These are phyloP conservation scores for Riparia riparia DNA, from an alignment of 2,113 vertebrate genomes.

Conservation along the genomic window DNA sequence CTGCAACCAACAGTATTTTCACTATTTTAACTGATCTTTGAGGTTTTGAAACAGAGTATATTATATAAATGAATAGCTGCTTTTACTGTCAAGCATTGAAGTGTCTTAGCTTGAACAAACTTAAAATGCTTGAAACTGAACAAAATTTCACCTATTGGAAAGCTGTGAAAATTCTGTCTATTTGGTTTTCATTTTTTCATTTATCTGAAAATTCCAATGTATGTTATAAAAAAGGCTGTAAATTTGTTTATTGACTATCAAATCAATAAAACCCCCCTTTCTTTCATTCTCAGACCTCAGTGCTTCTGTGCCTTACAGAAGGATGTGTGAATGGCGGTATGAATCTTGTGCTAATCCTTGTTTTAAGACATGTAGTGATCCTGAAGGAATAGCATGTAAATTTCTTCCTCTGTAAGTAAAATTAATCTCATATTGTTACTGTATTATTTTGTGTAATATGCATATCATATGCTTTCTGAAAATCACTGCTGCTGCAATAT, in stretches of 20 bases:
- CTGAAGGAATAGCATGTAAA: constrained; percentile 86
- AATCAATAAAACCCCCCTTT: neutral
- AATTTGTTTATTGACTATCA: neutral
- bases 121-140: neutral
- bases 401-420: constrained; percentile 93
- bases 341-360: constrained; percentile 91
- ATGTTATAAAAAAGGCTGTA: neutral
- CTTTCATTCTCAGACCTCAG: constrained; percentile 82
- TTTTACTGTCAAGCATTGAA: neutral
- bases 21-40: neutral
- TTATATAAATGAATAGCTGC: neutral
- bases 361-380: constrained; percentile 91
- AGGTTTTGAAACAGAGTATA: neutral
- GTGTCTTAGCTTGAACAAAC: neutral
- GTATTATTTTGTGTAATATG: neutral
- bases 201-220: neutral
- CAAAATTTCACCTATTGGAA: neutral
- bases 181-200: neutral
- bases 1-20: neutral
- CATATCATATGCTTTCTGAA: neutral
- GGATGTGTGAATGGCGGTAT: constrained; percentile 97
- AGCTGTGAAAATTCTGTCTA: neutral
- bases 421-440: neutral
- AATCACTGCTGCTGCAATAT: neutral
- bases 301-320: constrained; percentile 90